Conservation (phyloP, 2,113 vertebrate species). For the Neodontobutis hainanensis region DNA sequence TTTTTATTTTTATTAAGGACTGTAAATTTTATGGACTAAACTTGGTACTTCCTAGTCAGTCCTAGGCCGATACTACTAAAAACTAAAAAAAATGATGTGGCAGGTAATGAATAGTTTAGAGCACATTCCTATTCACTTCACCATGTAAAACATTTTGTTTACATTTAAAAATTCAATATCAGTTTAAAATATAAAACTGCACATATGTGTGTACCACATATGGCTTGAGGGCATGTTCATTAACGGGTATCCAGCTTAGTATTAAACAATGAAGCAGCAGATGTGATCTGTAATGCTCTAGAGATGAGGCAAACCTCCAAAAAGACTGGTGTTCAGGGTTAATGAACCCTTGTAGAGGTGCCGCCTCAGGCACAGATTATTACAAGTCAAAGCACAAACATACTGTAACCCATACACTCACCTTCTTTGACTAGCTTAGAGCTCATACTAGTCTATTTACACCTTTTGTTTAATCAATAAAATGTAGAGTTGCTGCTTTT, state of each 20-base stretch:
- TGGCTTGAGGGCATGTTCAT: constrained; percentile 53
- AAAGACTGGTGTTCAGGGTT: constrained; percentile 58
- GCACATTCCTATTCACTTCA: neutral
- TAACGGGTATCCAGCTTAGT: constrained; percentile 53
- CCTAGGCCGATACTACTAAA: no score
- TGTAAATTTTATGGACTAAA: neutral
- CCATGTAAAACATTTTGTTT: neutral
- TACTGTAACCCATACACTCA: constrained; percentile 7
- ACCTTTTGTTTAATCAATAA: constrained; percentile 11
- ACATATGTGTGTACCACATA: constrained; percentile 13
- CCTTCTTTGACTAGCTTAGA: constrained; percentile 31
- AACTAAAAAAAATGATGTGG: neutral
- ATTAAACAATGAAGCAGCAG: constrained; percentile 46
- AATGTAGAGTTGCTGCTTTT: constrained; percentile 2
- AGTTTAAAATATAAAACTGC: constrained; percentile 24
- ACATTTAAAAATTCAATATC: constrained; percentile 6
- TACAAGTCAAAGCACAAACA: constrained; percentile 7
- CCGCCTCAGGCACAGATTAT: constrained; percentile 52
- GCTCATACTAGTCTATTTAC: neutral
- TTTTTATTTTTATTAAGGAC: neutral
- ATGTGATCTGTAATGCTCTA: constrained; percentile 64
- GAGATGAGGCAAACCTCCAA: constrained; percentile 55
- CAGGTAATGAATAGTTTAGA: neutral
- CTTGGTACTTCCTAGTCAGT: neutral
- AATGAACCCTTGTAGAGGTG: constrained; percentile 71